These are phyloP conservation scores for Rhineura floridana DNA, from an alignment of 2,113 vertebrate genomes.

Conservation along the genomic window DNA sequence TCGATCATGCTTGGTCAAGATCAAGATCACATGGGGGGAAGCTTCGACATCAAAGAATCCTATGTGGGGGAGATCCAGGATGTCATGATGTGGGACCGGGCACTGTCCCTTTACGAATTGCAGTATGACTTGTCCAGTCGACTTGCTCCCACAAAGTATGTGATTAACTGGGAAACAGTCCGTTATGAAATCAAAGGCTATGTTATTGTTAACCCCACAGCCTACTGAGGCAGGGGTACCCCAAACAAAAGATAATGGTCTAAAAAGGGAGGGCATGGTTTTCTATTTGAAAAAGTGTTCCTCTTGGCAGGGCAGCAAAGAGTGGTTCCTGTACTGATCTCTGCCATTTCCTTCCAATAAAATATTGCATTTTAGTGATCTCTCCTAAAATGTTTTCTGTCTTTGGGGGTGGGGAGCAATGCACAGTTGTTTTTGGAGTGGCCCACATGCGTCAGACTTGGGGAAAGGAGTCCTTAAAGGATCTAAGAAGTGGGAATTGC, in stretches of 20 bases:
- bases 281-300: neutral
- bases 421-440: no score
- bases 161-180: neutral
- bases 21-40: neutral
- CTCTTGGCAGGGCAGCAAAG: no score
- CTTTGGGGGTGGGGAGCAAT: no score
- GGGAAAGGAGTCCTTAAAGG: no score
- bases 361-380: neutral
- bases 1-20: slow-evolving; percentile 36
- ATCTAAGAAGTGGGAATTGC: no score
- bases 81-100: slow-evolving; percentile 26
- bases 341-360: neutral
- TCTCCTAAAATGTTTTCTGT: no score
- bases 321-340: neutral
- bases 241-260: no score
- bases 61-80: slow-evolving; percentile 37
- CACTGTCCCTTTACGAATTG: neutral
- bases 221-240: neutral
- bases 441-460: no score
- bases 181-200: fast-evolving
- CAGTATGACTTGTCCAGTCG: no score
- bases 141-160: no score
- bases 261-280: neutral
- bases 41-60: slow-evolving; percentile 11
- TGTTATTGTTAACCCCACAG: neutral